A percentile compares a stretch with the other conserved stretches of the same genome.
phyloP scores from a whole-genome alignment of 2,797 vertebrate species.

The Malacoctenus gilli region DNA sequence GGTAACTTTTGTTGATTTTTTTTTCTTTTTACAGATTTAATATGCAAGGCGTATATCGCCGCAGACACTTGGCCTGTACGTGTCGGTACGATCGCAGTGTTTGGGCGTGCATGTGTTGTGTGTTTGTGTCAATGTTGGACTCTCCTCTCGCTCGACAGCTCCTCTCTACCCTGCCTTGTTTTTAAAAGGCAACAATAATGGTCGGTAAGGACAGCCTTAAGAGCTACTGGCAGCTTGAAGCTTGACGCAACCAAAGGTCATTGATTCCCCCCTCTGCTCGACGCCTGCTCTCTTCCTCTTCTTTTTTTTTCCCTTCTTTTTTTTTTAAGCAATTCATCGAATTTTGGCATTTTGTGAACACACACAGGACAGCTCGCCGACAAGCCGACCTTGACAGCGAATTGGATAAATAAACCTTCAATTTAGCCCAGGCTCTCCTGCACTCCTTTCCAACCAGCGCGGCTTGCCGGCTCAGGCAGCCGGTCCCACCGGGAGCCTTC shows the following conservation, averaged over 20 bases:
- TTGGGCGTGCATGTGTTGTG: slow-evolving; percentile 18
- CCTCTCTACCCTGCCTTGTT: slow-evolving; percentile 76
- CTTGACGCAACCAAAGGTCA: slow-evolving; percentile 96
- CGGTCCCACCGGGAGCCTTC: slow-evolving; percentile 96
- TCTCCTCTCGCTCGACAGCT: slow-evolving; percentile 67
- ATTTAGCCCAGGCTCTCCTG: slow-evolving; percentile 90
- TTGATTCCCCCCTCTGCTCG: slow-evolving; percentile 86
- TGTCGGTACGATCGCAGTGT: slow-evolving; percentile 13
- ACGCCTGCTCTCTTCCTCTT: slow-evolving; percentile 48
- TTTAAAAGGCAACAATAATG: slow-evolving; percentile 92
- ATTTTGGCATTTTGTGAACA: slow-evolving; percentile 99
- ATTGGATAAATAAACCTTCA: slow-evolving; percentile 99
- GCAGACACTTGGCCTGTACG: background rate
- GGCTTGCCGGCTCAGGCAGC: slow-evolving; percentile 79
- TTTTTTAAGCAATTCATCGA: slow-evolving; percentile 93
- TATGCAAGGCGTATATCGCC: background rate
- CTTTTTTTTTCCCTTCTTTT: slow-evolving; percentile 54
- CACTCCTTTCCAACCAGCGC: slow-evolving; percentile 71
- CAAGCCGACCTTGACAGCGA: slow-evolving; percentile 99
- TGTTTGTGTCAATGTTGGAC: slow-evolving; percentile 70
- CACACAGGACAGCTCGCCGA: slow-evolving; percentile 96
- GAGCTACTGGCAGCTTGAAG: slow-evolving; percentile 92
- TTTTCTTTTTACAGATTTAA: too few relatives aligned
- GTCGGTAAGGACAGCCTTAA: slow-evolving; percentile 90
- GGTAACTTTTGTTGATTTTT: background rate